A percentile compares a stretch with the other conserved stretches of the same genome.
These are phyloP conservation scores for Sesia bembeciformis DNA, from an alignment of 2,888 invertebrate species.

Conservation along the genomic window DNA sequence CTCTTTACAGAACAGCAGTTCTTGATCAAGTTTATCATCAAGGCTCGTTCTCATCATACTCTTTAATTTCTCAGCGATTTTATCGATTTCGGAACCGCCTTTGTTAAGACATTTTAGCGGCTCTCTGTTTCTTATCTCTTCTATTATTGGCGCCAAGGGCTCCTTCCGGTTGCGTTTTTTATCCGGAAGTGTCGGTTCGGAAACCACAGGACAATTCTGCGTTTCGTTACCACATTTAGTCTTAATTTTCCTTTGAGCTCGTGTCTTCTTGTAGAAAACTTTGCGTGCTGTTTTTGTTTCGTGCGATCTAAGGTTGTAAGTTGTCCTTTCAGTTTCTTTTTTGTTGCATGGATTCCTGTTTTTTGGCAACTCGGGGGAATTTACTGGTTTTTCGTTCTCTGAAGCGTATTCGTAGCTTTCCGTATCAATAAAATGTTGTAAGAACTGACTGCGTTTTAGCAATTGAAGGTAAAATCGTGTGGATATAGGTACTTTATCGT, in stretches of 20 bases:
- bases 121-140: slow-evolving; percentile 50
- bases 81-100: slow-evolving; percentile 51
- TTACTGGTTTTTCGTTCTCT: slow-evolving; percentile 43
- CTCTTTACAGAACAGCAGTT: slow-evolving; percentile 48
- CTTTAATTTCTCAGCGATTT: slow-evolving; percentile 62
- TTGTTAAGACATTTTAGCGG: slow-evolving; percentile 33
- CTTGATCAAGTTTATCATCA: slow-evolving; percentile 40
- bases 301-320: slow-evolving; percentile 50
- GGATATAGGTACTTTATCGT: slow-evolving; percentile 61
- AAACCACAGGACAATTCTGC: slow-evolving; percentile 13
- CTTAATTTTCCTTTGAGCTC: slow-evolving; percentile 19
- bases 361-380: slow-evolving; percentile 26
- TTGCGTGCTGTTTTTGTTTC: slow-evolving; percentile 50
- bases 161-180: slow-evolving; percentile 27
- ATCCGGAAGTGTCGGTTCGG: slow-evolving; percentile 9
- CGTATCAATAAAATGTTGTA: slow-evolving; percentile 39
- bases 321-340: slow-evolving; percentile 33
- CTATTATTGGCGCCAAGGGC: slow-evolving; percentile 56
- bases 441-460: slow-evolving; percentile 53
- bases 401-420: slow-evolving; percentile 59
- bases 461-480: slow-evolving; percentile 60
- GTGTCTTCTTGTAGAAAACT: slow-evolving; percentile 34
- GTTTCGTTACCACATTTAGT: slow-evolving; percentile 9
- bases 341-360: slow-evolving; percentile 16
- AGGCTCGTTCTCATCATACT: slow-evolving; percentile 37